phyloP scores from a whole-genome alignment of 2,797 vertebrate species.

The Pygocentrus nattereri region DNA sequence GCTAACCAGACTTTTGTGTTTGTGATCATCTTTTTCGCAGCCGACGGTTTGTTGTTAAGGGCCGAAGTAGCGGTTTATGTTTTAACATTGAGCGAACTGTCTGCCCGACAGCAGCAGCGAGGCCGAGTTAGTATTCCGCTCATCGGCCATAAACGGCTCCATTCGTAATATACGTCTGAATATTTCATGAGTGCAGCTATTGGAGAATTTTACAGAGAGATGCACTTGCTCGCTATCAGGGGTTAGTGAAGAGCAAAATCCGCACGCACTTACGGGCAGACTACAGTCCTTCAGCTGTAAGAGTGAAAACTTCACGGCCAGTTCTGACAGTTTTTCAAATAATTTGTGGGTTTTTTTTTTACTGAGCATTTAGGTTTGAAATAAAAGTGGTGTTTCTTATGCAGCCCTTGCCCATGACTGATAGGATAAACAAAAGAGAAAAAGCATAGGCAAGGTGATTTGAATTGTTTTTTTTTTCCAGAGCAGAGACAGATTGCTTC shows the following conservation, averaged over 20 bases:
- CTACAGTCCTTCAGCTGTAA: neutral
- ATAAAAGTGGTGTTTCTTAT: neutral
- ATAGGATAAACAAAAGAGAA: neutral
- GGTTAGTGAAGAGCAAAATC: neutral
- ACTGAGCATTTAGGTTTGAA: neutral
- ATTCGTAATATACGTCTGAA: conserved; percentile 68
- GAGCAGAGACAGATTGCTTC: neutral
- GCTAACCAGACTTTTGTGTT: neutral
- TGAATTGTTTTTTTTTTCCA: neutral
- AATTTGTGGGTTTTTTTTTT: neutral
- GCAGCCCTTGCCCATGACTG: neutral
- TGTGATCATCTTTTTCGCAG: neutral
- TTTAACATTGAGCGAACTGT: neutral
- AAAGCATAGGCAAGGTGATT: neutral
- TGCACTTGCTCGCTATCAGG: conserved; percentile 12
- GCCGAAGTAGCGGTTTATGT: neutral
- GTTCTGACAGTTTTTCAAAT: neutral
- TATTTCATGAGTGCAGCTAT: conserved; percentile 72
- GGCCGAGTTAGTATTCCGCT: conserved; percentile 65
- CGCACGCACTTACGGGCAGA: neutral
- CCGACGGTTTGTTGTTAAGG: neutral
- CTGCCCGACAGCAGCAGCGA: neutral
- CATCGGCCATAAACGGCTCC: conserved; percentile 52
- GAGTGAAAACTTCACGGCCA: neutral
- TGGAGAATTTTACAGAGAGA: conserved; percentile 39